Conservation (phyloP, 2,888 invertebrate species). For the Onchidella celtica region DNA sequence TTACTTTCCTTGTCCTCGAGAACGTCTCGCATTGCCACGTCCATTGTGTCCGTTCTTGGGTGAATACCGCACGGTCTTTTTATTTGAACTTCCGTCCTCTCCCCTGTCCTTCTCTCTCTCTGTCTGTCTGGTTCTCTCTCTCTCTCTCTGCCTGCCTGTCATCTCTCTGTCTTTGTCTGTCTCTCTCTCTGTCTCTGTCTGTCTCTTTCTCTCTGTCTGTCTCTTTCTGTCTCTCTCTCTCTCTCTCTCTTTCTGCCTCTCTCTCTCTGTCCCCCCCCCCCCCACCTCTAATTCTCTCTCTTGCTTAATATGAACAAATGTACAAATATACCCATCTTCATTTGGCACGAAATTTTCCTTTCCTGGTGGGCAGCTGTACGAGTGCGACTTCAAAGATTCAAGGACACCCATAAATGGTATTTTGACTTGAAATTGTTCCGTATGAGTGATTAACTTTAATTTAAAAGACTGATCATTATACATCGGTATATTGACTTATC, state of each 20-base stretch:
- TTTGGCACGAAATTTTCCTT: too few relatives aligned
- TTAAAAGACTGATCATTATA: too few relatives aligned
- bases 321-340: too few relatives aligned
- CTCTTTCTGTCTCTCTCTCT: conserved; percentile 2
- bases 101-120: conserved; percentile 20
- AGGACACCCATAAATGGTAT: too few relatives aligned
- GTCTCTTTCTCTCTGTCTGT: not conserved
- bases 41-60: not conserved
- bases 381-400: too few relatives aligned
- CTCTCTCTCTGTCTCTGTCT: conserved; percentile 1
- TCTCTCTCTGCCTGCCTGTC: not conserved
- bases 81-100: conserved; percentile 4
- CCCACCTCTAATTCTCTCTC: not conserved
- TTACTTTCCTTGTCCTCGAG: not conserved
- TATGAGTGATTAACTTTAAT: too few relatives aligned
- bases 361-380: too few relatives aligned
- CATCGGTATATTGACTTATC: too few relatives aligned
- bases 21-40: not conserved
- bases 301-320: too few relatives aligned
- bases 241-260: not conserved
- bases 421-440: too few relatives aligned
- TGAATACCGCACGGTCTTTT: conserved; percentile 5
- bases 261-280: not conserved
- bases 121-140: conserved; percentile 3
- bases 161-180: not conserved